Base-by-base conservation (phyloP, 2,797 vertebrate species). In the Sparus aurata region DNA sequence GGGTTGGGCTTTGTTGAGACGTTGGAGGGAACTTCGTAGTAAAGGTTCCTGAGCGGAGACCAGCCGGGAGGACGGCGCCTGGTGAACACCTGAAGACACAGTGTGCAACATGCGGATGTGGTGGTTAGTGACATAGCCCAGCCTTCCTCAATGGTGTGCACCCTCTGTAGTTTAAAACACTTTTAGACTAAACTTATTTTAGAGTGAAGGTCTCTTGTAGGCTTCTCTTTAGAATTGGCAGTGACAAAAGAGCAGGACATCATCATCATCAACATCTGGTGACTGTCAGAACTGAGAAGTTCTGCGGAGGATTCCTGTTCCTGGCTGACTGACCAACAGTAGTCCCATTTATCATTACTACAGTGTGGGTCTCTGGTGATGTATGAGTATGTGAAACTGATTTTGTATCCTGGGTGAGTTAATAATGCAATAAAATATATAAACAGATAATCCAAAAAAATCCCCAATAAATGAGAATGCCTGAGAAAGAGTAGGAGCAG, bases 11-110 rank as follows among this genome's bases (percentile, higher is more conserved):
- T 38, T 45, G 38, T 0, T 1, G 13, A 0, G 15, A 12, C 0
- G 0, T 3, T 0, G 9, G 73, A 0, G 3, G 7, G 8, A 0
- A 12, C 0, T 0, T 25, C 0, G 0, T 17, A 17, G 16, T 75
- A 5, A 0, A 91, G 0, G 43, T 64, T 77, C 79, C 95, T 93
- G 63, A 96, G 91, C 0, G 96, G 96, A 81, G 95, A 93, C 93
- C 93, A 95, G 63, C 96, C 96, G 0, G 95, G 68, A 20, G 96
- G 96, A 50, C 94, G 93, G 3, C 94, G 94, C 74, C 87, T 85
- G 23, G 0, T 0, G 0, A 73, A 0, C 0, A 0, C 0, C 84
- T 93, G 75, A 22, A 77, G 59, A 18, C 10, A 66, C 17, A 30
- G 23, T 12, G 34, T 38, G 38, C 22, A 25, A n/a, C 16, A 15